phyloP scores from a whole-genome alignment of 37 sponge, comb jelly and placozoan species.

The Spongilla lacustris region DNA sequence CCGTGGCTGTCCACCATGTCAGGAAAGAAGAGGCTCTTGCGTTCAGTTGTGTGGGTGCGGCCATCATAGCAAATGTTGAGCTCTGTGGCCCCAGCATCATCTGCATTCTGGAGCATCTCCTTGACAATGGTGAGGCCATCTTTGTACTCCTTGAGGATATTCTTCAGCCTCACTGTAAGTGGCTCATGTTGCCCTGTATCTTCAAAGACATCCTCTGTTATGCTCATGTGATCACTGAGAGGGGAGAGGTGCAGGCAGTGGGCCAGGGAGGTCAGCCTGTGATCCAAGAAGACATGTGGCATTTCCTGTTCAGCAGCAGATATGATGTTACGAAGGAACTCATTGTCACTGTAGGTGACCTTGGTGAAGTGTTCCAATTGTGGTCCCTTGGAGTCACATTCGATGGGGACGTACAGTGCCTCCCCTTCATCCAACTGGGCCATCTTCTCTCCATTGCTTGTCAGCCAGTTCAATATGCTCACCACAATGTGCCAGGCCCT shows the following conservation, averaged over 20 bases:
- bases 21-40: constrained; percentile 37
- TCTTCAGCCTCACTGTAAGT: constrained; percentile 51
- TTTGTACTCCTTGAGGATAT: constrained; percentile 69
- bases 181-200: constrained; percentile 65
- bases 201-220: constrained; percentile 59
- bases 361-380: constrained; percentile 4
- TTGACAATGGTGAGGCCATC: constrained; percentile 64
- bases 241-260: constrained; percentile 23
- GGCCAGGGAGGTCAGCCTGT: constrained; percentile 14
- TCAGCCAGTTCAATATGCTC: constrained; percentile 54
- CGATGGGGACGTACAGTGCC: constrained; percentile 32
- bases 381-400: constrained; percentile 18
- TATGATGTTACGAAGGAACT: constrained; percentile 14
- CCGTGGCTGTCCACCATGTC: constrained; percentile 59
- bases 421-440: neutral
- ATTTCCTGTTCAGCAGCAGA: constrained; percentile 2
- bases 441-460: constrained; percentile 9
- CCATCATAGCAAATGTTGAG: constrained; percentile 62
- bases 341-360: constrained; percentile 44
- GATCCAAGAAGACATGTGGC: constrained; percentile 15
- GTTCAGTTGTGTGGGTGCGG: constrained; percentile 5
- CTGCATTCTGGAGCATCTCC: constrained; percentile 75
- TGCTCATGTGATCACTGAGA: constrained; percentile 36
- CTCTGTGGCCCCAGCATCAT: constrained; percentile 77
- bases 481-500: constrained; percentile 34